These are phyloP conservation scores for Ciconia nigra DNA, from an alignment of 2,797 vertebrate genomes.

Conservation along the genomic window DNA sequence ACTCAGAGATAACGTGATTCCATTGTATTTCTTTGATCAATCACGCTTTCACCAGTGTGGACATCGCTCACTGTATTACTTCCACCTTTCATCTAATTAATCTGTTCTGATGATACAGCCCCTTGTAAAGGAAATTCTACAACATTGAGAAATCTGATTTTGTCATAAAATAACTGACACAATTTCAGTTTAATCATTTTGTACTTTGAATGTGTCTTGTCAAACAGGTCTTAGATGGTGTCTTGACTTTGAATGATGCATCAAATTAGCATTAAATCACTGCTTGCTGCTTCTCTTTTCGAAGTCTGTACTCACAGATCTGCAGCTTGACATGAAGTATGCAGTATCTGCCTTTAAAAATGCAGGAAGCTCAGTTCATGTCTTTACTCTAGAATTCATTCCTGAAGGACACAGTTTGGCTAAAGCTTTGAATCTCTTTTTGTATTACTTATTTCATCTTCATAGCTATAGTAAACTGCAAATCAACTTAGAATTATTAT, in stretches of 20 bases:
- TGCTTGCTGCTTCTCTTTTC: background rate
- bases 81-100: conserved; percentile 14
- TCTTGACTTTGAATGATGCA: conserved; percentile 9
- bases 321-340: background rate
- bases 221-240: background rate
- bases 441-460: background rate
- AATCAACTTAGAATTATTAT: background rate
- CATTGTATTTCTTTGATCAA: background rate
- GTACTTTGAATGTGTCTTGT: conserved; percentile 23
- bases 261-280: conserved; percentile 45
- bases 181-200: conserved; percentile 36
- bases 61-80: background rate
- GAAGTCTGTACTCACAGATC: background rate
- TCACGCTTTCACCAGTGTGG: background rate
- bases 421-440: background rate
- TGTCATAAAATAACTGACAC: conserved; percentile 12
- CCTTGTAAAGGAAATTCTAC: background rate
- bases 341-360: background rate
- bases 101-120: background rate
- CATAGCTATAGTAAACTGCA: background rate
- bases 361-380: background rate
- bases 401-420: background rate
- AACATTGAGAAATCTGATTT: background rate
- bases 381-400: background rate
- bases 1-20: background rate